Conservation (phyloP, 1,140 invertebrate species). For the Sminthurides bifidus region DNA sequence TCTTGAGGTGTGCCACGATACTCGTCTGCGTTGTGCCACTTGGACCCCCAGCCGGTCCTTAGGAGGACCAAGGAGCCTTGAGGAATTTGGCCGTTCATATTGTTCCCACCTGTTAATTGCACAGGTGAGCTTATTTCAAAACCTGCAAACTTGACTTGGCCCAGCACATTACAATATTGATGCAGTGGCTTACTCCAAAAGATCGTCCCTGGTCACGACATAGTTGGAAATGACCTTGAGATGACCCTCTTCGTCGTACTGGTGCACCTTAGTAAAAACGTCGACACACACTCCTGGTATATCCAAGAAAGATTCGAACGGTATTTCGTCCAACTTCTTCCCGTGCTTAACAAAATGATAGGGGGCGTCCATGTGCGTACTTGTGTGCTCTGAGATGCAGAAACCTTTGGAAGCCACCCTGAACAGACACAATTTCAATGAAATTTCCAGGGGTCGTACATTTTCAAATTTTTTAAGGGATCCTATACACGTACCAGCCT, state of each 20-base stretch:
- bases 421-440: background rate
- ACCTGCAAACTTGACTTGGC: background rate
- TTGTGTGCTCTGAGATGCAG: slow-evolving; percentile 27
- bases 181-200: background rate
- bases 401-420: slow-evolving; percentile 29
- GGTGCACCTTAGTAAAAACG: background rate
- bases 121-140: background rate
- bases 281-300: slow-evolving; percentile 35
- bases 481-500: too few species aligned
- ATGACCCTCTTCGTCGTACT: background rate
- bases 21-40: slow-evolving; percentile 32
- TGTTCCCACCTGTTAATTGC: slow-evolving; percentile 37
- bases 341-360: slow-evolving; percentile 47
- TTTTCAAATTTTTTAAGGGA: too few species aligned
- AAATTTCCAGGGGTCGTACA: too few species aligned
- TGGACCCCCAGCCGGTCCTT: slow-evolving; percentile 43
- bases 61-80: slow-evolving; percentile 40
- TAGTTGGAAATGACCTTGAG: background rate
- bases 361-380: slow-evolving; percentile 50
- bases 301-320: slow-evolving; percentile 45
- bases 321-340: slow-evolving; percentile 47
- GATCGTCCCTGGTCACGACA: background rate
- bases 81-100: slow-evolving; percentile 38
- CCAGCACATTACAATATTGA: background rate
- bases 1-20: slow-evolving; percentile 8